Base-by-base conservation (phyloP, 2,888 invertebrate species). In the Bellardia pandia region DNA sequence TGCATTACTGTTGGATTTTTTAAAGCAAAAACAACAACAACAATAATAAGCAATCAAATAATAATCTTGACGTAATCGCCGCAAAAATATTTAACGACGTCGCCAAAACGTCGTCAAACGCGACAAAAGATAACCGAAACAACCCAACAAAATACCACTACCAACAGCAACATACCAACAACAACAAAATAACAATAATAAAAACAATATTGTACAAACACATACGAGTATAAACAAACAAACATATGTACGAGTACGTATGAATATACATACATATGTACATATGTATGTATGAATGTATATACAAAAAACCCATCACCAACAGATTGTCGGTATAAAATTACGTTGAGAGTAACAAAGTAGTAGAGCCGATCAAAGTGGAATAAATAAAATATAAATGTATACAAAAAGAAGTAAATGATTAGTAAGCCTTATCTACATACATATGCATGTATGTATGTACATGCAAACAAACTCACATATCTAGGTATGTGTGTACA, bases 21-120 rank as follows among this genome's bases (percentile, higher is more conserved):
- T 33, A 13, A 53, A 23, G 9, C 45, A 40, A 78, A 74, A 40
- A 64, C 30, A 72, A 62, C 72, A 64, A 53, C 71, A 76, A 75
- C 48, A 78, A 78, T 5, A 85, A 69, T n/a, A 71, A 48, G 79
- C 69, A 69, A 85, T 85, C 62, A 80, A 84, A 87, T 53, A 86
- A 79, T 85, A 86, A 86, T 86, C 82, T 86, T 89, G 89, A 89
- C 88, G 89, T 88, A 88, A 89, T 88, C 86, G 72, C 78, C 85
- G 80, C 86, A 80, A 83, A 88, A 85, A 82, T 84, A 85, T 88
- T 86, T 82, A 80, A 80, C 88, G 83, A 86, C 86, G 86, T 88
- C 86, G 86, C 84, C 72, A 86, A 79, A 86, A 82, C 75, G 80
- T 83, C 76, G 84, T 74, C 60, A 77, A 87, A 81, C 81, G 81